Percentiles rank a stretch among this genome's conserved stretches.
phyloP scores from a whole-genome alignment of 53 echinoderm and acorn worm genomes.

The Mesocentrotus franciscanus region DNA sequence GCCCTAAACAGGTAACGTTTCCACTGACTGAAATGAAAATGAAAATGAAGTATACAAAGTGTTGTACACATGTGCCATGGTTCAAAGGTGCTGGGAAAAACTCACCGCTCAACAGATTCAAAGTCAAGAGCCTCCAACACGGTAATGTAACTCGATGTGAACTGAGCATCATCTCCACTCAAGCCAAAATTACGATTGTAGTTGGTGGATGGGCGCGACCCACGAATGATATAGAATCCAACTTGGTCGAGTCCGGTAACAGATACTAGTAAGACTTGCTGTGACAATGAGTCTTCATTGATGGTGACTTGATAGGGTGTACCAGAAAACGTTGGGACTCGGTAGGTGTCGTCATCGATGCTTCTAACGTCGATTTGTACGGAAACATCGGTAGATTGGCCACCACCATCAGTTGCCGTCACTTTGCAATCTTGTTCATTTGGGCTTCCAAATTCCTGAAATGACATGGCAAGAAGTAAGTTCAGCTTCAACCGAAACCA shows the following conservation, averaged over 20 bases:
- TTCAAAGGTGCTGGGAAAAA: background rate
- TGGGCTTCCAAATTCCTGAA: background rate
- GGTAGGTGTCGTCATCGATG: background rate
- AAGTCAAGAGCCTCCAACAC: slow-evolving; percentile 75
- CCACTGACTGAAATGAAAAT: too few relatives aligned
- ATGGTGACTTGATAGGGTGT: slow-evolving; percentile 41
- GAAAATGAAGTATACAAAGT: too few relatives aligned
- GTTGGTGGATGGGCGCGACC: slow-evolving; percentile 88
- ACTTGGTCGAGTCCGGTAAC: slow-evolving; percentile 4
- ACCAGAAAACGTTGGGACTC: background rate
- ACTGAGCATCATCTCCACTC: background rate
- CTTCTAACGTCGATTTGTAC: slow-evolving; percentile 58
- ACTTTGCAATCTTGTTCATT: slow-evolving; percentile 5
- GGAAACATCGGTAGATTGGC: background rate
- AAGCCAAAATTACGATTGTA: slow-evolving; percentile 71
- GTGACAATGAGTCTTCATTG: slow-evolving; percentile 59
- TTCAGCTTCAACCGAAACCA: background rate
- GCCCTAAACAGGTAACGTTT: too few relatives aligned
- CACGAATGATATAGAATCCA: slow-evolving; percentile 74
- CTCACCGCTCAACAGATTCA: slow-evolving; percentile 82
- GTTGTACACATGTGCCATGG: too few relatives aligned
- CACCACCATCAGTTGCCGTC: background rate
- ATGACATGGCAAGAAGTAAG: background rate
- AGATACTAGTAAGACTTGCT: background rate
- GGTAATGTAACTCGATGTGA: slow-evolving; percentile 39